A percentile compares a stretch with the other conserved stretches of the same genome.
phyloP scores from a whole-genome alignment of 2,113 vertebrate genomes.

The Petroica traversi region DNA sequence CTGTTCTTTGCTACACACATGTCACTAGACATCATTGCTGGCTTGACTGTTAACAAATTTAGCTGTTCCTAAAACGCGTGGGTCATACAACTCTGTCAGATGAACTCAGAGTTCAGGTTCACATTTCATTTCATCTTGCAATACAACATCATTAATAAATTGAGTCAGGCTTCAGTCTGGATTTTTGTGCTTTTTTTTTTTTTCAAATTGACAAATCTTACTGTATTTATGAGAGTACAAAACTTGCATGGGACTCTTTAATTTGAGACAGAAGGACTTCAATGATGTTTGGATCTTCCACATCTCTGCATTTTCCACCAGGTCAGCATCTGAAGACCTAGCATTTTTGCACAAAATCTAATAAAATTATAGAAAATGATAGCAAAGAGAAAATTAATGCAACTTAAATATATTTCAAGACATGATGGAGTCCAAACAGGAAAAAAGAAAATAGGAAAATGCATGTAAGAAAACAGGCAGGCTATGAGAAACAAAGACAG shows the following conservation, averaged over 20 bases:
- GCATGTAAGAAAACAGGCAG: not conserved
- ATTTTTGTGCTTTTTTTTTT: not conserved
- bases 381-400: constrained; percentile 44
- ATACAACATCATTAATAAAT: constrained; percentile 11
- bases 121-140: not conserved
- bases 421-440: not conserved
- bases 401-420: constrained; percentile 40
- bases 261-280: constrained; percentile 41
- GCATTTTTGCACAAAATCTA: constrained; percentile 40
- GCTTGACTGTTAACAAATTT: not conserved
- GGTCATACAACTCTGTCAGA: not conserved
- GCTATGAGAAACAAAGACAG: not conserved
- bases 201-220: constrained; percentile 2
- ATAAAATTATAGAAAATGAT: constrained; percentile 55
- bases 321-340: constrained; percentile 42
- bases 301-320: constrained; percentile 33
- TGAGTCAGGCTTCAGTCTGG: not conserved
- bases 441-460: constrained; percentile 3
- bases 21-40: not conserved
- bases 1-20: not conserved
- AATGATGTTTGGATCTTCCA: constrained; percentile 28
- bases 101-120: not conserved
- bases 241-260: constrained; percentile 35
- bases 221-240: constrained; percentile 57
- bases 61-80: not conserved